A percentile compares a stretch with the other conserved stretches of the same genome.
These are phyloP conservation scores for Hetaerina americana DNA, from an alignment of 1,140 invertebrate genomes.

Conservation along the genomic window DNA sequence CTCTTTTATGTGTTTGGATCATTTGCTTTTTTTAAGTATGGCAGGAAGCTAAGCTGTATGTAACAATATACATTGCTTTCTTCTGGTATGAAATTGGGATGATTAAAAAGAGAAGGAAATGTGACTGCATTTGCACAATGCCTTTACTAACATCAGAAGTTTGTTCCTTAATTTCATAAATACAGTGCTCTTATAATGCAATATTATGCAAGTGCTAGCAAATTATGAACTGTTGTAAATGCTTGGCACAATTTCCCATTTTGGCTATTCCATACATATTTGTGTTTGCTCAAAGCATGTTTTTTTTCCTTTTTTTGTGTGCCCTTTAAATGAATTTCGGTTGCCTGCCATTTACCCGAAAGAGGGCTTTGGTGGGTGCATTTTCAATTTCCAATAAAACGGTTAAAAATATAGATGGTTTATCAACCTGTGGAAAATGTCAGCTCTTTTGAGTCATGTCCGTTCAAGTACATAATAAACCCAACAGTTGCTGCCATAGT, in stretches of 20 bases:
- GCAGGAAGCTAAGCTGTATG: not conserved
- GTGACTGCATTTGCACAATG: not conserved
- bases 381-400: not conserved
- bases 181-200: not conserved
- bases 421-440: not conserved
- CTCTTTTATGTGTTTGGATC: not conserved
- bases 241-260: not conserved
- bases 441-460: not conserved
- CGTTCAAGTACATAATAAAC: not conserved
- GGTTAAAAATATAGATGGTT: not conserved
- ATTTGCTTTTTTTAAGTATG: not conserved
- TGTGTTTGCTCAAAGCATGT: not conserved
- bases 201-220: not conserved
- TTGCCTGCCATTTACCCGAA: not conserved
- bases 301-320: not conserved
- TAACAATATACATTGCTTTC: not conserved
- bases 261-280: not conserved
- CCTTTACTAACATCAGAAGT: not conserved
- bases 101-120: not conserved
- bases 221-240: not conserved
- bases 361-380: not conserved
- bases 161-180: constrained; percentile 1
- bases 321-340: not conserved
- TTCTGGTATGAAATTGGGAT: not conserved
- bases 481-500: no score